Evolutionary conservation across 2,888 invertebrate species (phyloP), one percentile per base, ranked within the genome.

Genomic region (Dexiosoma caninum): DNA sequence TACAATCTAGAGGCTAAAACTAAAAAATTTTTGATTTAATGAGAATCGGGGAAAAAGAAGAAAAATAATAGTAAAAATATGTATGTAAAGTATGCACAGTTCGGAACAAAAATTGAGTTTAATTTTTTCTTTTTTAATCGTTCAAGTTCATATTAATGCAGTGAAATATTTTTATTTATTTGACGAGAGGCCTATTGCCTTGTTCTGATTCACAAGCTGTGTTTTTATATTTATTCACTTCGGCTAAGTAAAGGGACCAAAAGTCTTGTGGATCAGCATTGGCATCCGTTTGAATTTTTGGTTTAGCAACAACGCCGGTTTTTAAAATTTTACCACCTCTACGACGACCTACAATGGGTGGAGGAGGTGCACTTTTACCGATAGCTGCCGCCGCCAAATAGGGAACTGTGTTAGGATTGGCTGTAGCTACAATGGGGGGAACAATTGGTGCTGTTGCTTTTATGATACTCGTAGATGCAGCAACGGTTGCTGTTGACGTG

Each of bases 201-300:
- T 95, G 93, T 88, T 97, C 97, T 85, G 97, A 96, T 89, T 97
- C 96, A 90, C 97, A 97, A 82, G 96, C 96, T 67, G 96, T 95
- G 89, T 96, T 96, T 87, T 96, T 95, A 89, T 97, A 98, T 87
- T 95, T 95, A 87, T 96, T 95, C 16, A 98, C 97, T 92, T 97
- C 98, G 80, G 95, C 95, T 94, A 97, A 94, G 88, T 98, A 98
- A 27, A 96, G 92, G 0, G 97, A 95, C 97, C 97, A 97, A 12
- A 97, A 96, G 90, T 97, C 97, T 87, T 95, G 95, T 0, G 94
- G 94, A 82, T 92, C 91, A 23, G 88, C 88, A 40, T 86, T 87
- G 12, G 85, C 84, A 19, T 92, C 92, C 55, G 91, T 92, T 83
- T 93, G 93, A 21, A 93, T 92, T 88, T 95, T 95, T 55, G 93